Evolutionary conservation across 1,140 invertebrate species (phyloP), one percentile per base, ranked within the genome.

Genomic region (Diachasma alloeum): DNA sequence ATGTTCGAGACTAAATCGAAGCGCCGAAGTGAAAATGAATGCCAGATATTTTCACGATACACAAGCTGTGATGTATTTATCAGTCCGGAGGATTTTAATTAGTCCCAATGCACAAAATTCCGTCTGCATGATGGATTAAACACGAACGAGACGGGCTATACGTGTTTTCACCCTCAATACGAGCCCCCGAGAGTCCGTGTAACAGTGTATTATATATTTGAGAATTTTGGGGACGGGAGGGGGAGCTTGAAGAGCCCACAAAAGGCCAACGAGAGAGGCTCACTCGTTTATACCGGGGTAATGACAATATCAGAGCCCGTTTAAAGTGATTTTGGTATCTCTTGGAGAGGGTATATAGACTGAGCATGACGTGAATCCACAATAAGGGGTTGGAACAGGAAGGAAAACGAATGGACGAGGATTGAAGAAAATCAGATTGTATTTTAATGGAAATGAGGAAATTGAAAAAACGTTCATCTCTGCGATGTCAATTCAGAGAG

Each of bases 31-130:
- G 10, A 59, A 59, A 17, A 59, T 24, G 19, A 59, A 26, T 59
- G 3, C n/a, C 1, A n/a, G 44, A 46, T 46, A 15, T 46, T 46
- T 46, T 46, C 44, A 46, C 6, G 31, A 31, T 6, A 31, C 6
- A 31, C 31, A 46, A 46, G 10, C 1, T 46, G 44, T 26, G 10
- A n/a, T 36, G 66, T 13, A 36, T 36, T 70, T 44, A 70, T 44
- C 22, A 17, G 68, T 42, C 36, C 24, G 2, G 68, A 44, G 68
- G 17, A 70, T 70, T 70, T 70, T 19, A 70, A 70, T 70, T 70
- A 70, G 68, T 19, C 9, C 24, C 17, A 36, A 17, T 26, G 36
- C 5, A 68, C 36, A 4, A n/a, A 63, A 63, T 24, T 31, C 26
- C 4, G 56, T 63, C 3, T 46, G 44, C 44, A 46, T 46, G 44